A percentile compares a stretch with the other conserved stretches of the same genome.
Conservation (phyloP, 1,140 invertebrate species). For the Wiebesia pumilae region DNA sequence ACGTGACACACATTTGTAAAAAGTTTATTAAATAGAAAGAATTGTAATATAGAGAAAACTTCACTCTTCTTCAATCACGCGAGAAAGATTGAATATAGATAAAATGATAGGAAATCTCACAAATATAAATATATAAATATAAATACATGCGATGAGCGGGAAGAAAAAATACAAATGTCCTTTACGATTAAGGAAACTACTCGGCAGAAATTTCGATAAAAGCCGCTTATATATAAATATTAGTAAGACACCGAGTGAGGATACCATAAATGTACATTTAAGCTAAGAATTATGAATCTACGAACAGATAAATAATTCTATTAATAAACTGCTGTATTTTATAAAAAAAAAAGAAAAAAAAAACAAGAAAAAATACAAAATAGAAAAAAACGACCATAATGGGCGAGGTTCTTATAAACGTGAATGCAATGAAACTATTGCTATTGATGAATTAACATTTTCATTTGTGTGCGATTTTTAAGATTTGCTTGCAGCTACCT, state of each 20-base stretch:
- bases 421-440: constrained; percentile 5
- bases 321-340: constrained; percentile 65
- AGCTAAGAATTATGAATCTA: constrained; percentile 45
- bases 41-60: constrained; percentile 46
- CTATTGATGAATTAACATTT: constrained; percentile 28
- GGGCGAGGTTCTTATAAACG: constrained; percentile 36
- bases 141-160: constrained; percentile 40
- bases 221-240: constrained; percentile 49
- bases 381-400: not conserved
- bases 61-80: constrained; percentile 47
- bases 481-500: not conserved
- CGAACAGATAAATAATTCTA: constrained; percentile 55
- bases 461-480: constrained; percentile 3
- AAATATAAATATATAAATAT: constrained; percentile 52
- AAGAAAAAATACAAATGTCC: constrained; percentile 33
- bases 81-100: constrained; percentile 50
- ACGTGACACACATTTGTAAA: constrained; percentile 54
- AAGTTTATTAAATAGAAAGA: constrained; percentile 47
- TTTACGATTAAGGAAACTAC: constrained; percentile 38
- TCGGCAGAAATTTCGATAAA: constrained; percentile 42
- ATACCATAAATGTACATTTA: constrained; percentile 47
- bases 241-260: constrained; percentile 51
- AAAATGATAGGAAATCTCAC: constrained; percentile 43
- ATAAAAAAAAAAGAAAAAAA: constrained; percentile 59
- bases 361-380: not conserved